Conservation (phyloP, 2,888 invertebrate genomes). For the Cabera pusaria region DNA sequence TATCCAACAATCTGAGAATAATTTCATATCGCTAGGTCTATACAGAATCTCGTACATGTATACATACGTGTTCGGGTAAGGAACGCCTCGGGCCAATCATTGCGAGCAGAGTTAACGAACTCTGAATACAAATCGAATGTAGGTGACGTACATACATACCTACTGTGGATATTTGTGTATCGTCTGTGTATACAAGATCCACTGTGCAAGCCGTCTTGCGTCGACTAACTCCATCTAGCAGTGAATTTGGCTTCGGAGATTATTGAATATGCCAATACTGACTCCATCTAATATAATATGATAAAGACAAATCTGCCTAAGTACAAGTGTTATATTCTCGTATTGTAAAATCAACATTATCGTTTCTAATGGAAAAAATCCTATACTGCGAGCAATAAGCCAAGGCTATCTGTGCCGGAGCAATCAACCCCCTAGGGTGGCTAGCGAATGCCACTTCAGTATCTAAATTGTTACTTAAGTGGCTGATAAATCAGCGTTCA, state of each 20-base stretch:
- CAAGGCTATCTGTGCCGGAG: constrained; percentile 1
- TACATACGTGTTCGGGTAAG: constrained; percentile 33
- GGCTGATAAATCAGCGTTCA: constrained; percentile 9
- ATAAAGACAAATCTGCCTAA: no score
- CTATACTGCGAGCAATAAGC: no score
- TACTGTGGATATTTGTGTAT: background rate
- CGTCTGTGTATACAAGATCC: background rate
- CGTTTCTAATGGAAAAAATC: no score
- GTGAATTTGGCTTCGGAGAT: no score
- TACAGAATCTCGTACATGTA: constrained; percentile 6
- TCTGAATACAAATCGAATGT: constrained; percentile 68
- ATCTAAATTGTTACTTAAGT: no score
- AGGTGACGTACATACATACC: constrained; percentile 20
- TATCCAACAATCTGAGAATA: constrained; percentile 13
- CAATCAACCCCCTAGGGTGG: constrained; percentile 4
- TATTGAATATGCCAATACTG: no score
- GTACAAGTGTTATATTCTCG: no score
- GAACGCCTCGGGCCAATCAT: constrained; percentile 59
- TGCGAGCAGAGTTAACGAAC: constrained; percentile 66
- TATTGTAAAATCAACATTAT: no score
- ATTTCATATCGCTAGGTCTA: constrained; percentile 17
- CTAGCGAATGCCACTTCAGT: constrained; percentile 1
- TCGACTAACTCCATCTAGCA: constrained; percentile 13
- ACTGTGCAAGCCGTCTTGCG: constrained; percentile 10
- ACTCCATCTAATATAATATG: no score